Evolutionary conservation across 1,140 invertebrate genomes (phyloP), one percentile per base, ranked within the genome.

Genomic region (Bombyx mandarina): DNA sequence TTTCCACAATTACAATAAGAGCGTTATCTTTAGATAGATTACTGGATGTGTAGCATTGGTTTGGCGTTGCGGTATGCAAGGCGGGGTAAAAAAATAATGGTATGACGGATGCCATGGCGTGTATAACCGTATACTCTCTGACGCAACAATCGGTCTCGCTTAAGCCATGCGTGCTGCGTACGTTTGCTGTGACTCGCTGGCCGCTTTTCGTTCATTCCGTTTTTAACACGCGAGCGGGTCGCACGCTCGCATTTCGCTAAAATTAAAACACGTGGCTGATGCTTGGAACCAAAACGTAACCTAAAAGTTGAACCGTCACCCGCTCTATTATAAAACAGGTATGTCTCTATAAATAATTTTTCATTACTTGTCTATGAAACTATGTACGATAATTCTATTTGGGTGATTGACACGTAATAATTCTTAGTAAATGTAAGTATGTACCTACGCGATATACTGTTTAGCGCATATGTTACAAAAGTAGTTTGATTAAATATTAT

Each of bases 241-340:
- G 57, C 50, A 59, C 57, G 61, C 43, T 49, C 50, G 22, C 35
- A 18, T 44, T 53, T 60, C 50, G 52, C 62, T 60, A 54, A 60
- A 57, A 54, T 59, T 63, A 60, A 58, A 63, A 57, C 62, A 63
- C 62, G 62, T 63, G 62, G 58, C 62, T 52, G 50, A 55, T 60
- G 55, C 57, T 57, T 50, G 54, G 52, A 18, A 50, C 52, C 52
- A 51, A 43, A 51, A 47, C 45, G 60, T 63, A 63, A 63, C 62
- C 62, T 63, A 60, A 53, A 63, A 55, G 26, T 35, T 10, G 26
- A 52, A 57, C 52, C 43, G 47, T 58, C 45, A 45, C 43, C 54
- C 44, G 22, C 45, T 26, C 56, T 48, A 48, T 45, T 52, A 46
- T 5, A 54, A 12, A 35, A 51, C 22, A 57, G 60, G 60, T 62